phyloP scores from a whole-genome alignment of 2,888 invertebrate genomes.

The Halictus quadricinctus region DNA sequence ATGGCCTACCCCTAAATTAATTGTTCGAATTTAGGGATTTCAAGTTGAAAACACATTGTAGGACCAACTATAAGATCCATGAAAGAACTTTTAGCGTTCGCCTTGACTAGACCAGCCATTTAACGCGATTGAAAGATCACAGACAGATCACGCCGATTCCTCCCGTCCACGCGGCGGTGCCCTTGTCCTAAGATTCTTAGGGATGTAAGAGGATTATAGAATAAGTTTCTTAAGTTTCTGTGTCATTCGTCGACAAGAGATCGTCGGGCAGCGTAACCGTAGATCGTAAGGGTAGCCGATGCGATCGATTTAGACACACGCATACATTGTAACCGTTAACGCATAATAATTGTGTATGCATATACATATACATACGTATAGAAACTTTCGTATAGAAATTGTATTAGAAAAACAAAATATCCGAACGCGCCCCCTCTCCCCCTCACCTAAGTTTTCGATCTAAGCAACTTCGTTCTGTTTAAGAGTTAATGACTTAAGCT shows the following conservation, averaged over 20 bases:
- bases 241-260: conserved; percentile 12
- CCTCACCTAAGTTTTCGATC: not conserved
- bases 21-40: not conserved
- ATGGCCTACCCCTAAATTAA: not conserved
- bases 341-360: not conserved
- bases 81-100: not conserved
- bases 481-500: conserved; percentile 15
- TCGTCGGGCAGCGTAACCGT: conserved; percentile 14
- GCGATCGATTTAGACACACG: conserved; percentile 36
- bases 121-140: not conserved
- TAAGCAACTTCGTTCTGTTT: not conserved
- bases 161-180: not conserved
- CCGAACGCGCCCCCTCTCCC: not conserved
- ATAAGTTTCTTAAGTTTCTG: not conserved
- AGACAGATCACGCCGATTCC: not conserved
- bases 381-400: not conserved
- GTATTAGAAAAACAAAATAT: not conserved
- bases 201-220: not conserved
- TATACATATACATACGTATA: not conserved
- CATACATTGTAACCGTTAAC: conserved; percentile 27
- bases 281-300: conserved; percentile 41
- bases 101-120: not conserved
- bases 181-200: not conserved
- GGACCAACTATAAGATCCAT: not conserved
- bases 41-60: not conserved